These are phyloP conservation scores for Otocyon megalotis DNA, from an alignment of 2,113 vertebrate species.

Conservation along the genomic window DNA sequence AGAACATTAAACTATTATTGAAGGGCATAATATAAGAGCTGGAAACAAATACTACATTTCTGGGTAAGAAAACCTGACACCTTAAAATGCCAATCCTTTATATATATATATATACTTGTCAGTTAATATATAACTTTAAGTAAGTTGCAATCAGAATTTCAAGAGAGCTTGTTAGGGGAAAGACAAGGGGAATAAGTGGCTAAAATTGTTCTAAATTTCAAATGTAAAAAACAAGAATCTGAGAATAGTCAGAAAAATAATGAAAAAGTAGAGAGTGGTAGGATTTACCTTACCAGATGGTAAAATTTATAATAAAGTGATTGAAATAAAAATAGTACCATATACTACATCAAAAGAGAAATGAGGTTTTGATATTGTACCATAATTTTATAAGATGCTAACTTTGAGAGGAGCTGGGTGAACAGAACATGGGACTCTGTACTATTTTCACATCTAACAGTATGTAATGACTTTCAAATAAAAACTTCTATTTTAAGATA, in stretches of 20 bases:
- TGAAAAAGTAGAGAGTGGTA: neutral
- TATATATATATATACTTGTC: too few relatives aligned
- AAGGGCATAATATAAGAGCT: neutral
- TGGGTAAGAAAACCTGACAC: neutral
- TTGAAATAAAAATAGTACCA: neutral
- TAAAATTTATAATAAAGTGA: neutral
- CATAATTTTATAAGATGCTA: neutral
- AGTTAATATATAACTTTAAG: neutral
- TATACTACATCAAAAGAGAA: neutral
- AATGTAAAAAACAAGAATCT: neutral
- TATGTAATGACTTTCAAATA: neutral
- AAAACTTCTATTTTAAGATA: neutral
- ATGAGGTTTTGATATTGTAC: neutral
- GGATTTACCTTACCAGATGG: conserved; percentile 30
- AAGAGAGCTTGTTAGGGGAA: neutral
- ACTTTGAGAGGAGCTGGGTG: neutral
- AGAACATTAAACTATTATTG: neutral
- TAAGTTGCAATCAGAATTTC: neutral
- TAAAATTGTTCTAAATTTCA: conserved; percentile 31
- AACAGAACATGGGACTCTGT: neutral
- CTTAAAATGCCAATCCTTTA: neutral
- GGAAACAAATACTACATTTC: neutral
- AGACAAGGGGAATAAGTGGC: neutral
- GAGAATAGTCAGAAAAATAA: neutral
- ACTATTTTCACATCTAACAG: neutral